Percentiles rank a stretch among this genome's conserved stretches.
Conservation (phyloP, 2,888 invertebrate genomes). For the Linyphia triangularis region DNA sequence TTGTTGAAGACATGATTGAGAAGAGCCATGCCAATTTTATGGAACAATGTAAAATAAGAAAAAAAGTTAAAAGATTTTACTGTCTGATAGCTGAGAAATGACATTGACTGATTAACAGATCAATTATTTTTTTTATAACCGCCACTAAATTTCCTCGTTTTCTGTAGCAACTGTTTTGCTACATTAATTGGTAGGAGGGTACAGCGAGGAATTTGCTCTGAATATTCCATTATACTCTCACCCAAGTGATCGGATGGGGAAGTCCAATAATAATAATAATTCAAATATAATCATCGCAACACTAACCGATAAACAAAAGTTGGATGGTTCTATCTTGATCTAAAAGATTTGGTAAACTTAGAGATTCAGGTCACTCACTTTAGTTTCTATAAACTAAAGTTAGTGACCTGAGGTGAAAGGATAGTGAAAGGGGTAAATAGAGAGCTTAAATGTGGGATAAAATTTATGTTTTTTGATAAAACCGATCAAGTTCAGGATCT, state of each 20-base stretch:
- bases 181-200: not conserved
- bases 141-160: constrained; percentile 3
- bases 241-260: not conserved
- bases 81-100: not conserved
- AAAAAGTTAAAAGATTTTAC: not conserved
- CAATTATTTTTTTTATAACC: not conserved
- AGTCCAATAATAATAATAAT: too few species aligned
- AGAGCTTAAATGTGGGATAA: too few species aligned
- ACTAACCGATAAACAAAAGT: not conserved
- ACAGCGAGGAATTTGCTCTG: not conserved
- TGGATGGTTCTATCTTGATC: not conserved
- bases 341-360: not conserved
- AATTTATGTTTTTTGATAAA: too few species aligned
- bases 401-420: too few species aligned
- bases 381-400: too few species aligned
- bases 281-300: too few species aligned
- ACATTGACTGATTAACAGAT: not conserved
- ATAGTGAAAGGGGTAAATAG: too few species aligned
- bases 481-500: too few species aligned
- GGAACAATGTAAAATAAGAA: not conserved
- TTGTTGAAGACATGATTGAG: not conserved
- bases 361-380: too few species aligned
- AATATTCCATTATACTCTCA: not conserved
- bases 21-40: not conserved
- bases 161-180: not conserved